Evolutionary conservation across 2,888 invertebrate genomes (phyloP).

Genomic region (Hedya salicella): DNA sequence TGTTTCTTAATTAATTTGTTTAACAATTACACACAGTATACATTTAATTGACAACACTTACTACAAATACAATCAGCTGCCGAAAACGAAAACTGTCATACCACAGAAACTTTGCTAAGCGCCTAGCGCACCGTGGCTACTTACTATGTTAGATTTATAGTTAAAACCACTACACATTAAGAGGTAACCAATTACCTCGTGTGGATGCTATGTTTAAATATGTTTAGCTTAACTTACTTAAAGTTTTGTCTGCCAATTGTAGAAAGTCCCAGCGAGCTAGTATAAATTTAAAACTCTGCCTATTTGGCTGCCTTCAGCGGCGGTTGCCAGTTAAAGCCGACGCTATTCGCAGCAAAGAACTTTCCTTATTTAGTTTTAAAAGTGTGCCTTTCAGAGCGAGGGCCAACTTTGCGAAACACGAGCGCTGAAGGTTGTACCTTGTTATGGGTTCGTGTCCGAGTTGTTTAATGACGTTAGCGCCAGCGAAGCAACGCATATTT

Average conservation of each 20-base stretch:
- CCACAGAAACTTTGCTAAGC: too few relatives aligned
- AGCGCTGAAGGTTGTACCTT: neutral
- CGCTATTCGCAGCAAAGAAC: neutral
- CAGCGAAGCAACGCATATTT: neutral
- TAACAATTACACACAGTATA: too few relatives aligned
- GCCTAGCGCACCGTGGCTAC: too few relatives aligned
- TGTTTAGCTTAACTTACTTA: neutral
- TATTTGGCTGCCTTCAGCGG: neutral
- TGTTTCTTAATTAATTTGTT: too few relatives aligned
- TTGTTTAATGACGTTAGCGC: neutral
- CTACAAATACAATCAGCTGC: too few relatives aligned
- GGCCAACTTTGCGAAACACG: neutral
- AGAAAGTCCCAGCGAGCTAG: neutral
- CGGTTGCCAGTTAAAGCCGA: neutral
- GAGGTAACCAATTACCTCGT: too few relatives aligned
- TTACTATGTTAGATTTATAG: too few relatives aligned
- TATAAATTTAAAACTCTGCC: neutral
- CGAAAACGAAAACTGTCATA: too few relatives aligned
- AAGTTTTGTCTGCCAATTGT: neutral
- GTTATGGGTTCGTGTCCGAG: neutral
- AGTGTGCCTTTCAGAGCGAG: neutral
- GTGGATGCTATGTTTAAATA: too few relatives aligned
- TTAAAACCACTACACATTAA: too few relatives aligned
- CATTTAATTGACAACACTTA: too few relatives aligned
- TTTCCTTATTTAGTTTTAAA: slow-evolving; percentile 12